phyloP scores from a whole-genome alignment of 2,888 invertebrate genomes.

The Dione juno region DNA sequence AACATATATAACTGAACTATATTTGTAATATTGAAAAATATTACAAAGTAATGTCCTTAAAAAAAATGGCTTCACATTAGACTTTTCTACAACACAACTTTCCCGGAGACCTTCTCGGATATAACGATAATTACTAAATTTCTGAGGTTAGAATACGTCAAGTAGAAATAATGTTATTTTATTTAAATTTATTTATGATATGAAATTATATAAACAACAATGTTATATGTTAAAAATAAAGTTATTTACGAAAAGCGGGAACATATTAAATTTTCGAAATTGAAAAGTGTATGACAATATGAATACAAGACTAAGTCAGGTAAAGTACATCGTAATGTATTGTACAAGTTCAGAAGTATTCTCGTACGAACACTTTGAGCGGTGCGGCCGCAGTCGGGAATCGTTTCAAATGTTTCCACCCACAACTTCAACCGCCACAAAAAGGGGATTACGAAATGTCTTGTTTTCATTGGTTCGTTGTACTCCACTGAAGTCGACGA shows the following conservation, averaged over 20 bases:
- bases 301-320: constrained; percentile 14
- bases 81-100: too few species aligned
- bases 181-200: too few species aligned
- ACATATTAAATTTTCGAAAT: not conserved
- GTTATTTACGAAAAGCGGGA: not conserved
- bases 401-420: constrained; percentile 32
- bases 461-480: constrained; percentile 69
- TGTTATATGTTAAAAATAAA: not conserved
- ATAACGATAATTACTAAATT: too few species aligned
- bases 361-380: constrained; percentile 20
- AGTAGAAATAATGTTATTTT: too few species aligned
- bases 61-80: too few species aligned
- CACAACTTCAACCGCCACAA: constrained; percentile 36
- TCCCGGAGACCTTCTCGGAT: too few species aligned
- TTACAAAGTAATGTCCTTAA: too few species aligned
- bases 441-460: constrained; percentile 51
- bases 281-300: constrained; percentile 14
- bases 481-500: constrained; percentile 58
- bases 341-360: constrained; percentile 25
- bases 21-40: too few species aligned
- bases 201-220: too few species aligned
- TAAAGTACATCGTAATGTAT: constrained; percentile 23
- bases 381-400: constrained; percentile 39
- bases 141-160: too few species aligned
- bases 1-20: too few species aligned